These are phyloP conservation scores for Acheta domesticus DNA, from an alignment of 2,888 invertebrate genomes.

Conservation along the genomic window DNA sequence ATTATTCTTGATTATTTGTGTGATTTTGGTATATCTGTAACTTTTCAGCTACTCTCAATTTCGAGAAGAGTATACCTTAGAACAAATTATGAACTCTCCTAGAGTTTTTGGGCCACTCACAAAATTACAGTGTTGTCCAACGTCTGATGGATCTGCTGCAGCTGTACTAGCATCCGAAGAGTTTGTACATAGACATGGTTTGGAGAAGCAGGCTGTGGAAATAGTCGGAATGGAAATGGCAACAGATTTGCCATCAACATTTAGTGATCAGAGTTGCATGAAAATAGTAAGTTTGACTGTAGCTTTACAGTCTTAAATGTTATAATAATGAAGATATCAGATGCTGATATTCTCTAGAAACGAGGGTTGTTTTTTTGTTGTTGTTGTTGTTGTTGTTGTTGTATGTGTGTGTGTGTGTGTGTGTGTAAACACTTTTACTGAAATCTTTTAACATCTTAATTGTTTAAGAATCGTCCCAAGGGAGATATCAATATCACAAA, in stretches of 20 bases:
- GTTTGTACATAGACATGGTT: conserved; percentile 78
- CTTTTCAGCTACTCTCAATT: conserved; percentile 80
- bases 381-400: no score
- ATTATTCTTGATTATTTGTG: no score
- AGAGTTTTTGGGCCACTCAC: conserved; percentile 88
- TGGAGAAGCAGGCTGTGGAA: conserved; percentile 87
- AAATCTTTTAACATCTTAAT: no score
- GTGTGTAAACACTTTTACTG: no score
- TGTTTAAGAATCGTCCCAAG: no score
- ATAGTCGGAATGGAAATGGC: conserved; percentile 96
- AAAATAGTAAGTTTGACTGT: conserved; percentile 56
- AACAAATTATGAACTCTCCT: conserved; percentile 86
- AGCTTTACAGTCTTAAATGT: background rate
- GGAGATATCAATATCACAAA: no score
- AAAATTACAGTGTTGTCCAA: conserved; percentile 96
- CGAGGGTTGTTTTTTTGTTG: no score
- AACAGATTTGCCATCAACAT: conserved; percentile 84
- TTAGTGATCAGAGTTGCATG: conserved; percentile 75
- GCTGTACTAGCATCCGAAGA: conserved; percentile 87
- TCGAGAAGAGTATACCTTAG: conserved; percentile 82
- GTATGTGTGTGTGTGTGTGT: no score
- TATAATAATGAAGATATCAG: background rate
- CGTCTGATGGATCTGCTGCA: conserved; percentile 96
- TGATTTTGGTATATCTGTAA: background rate
- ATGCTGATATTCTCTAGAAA: no score